Evolutionary conservation across 2,888 invertebrate species (phyloP).

Genomic region (Trichopoda pennipes): DNA sequence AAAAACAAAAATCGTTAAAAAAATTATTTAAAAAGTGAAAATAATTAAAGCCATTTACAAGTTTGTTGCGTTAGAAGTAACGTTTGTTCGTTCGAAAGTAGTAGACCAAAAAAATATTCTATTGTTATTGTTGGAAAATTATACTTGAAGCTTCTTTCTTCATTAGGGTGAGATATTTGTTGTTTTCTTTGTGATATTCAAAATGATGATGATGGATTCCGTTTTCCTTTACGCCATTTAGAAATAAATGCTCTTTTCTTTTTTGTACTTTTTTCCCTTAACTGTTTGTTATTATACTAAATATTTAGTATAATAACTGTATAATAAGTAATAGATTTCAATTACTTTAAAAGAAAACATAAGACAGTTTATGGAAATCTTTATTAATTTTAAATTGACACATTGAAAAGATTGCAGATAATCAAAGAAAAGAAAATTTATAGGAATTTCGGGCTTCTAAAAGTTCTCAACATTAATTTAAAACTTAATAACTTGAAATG

Average conservation of each 20-base stretch:
- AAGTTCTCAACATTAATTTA: background rate
- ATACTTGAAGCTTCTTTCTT: slow-evolving; percentile 12
- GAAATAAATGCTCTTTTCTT: slow-evolving; percentile 22
- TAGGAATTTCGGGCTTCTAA: too few relatives aligned
- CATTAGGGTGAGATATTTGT: slow-evolving; percentile 11
- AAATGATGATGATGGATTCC: slow-evolving; percentile 10
- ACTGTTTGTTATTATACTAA: slow-evolving; percentile 41
- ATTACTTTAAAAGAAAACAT: slow-evolving; percentile 13
- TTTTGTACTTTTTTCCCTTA: background rate
- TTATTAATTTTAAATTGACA: too few relatives aligned
- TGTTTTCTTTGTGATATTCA: slow-evolving; percentile 15
- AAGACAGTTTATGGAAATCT: too few relatives aligned
- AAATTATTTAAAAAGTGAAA: slow-evolving; percentile 8
- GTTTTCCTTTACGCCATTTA: background rate
- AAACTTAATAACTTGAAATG: too few relatives aligned
- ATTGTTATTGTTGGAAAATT: slow-evolving; percentile 47
- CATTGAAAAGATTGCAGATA: too few relatives aligned
- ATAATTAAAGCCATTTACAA: slow-evolving; percentile 1
- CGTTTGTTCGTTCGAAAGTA: slow-evolving; percentile 4
- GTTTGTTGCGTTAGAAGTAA: slow-evolving; percentile 3
- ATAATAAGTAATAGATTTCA: slow-evolving; percentile 40
- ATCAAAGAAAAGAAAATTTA: too few relatives aligned
- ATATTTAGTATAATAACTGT: slow-evolving; percentile 31
- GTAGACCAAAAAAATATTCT: slow-evolving; percentile 9
- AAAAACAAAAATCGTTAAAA: background rate